Base-by-base conservation (phyloP, 2,888 invertebrate genomes). In the Stenolophus ochropezus region DNA sequence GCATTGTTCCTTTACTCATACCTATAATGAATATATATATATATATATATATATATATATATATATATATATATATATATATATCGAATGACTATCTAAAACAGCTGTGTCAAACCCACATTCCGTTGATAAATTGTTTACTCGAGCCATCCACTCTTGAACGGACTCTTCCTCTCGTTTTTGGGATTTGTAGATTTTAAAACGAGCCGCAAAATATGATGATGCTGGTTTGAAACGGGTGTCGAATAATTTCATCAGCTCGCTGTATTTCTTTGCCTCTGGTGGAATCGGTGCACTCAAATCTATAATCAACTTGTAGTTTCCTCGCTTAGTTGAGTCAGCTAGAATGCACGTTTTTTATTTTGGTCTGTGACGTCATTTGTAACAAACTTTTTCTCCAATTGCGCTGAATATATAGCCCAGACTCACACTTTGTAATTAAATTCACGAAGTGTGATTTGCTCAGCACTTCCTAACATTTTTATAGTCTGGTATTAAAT, bases 1-100 rank as follows among this genome's bases (percentile, higher is more conserved):
- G 21, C 33, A 27, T 71, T 23, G 71, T 6, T n/a, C 71, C 27
- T 27, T 21, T 20, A 18, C 27, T 16, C 71, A 71, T 8, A 21
- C 71, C 58, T 20, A 58, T n/a, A 25, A 58, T 25, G 18, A 58
- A 58, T 8, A 21, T 58, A 20, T n/a, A n/a, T n/a, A n/a, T n/a
- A n/a, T n/a, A n/a, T n/a, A n/a, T n/a, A n/a, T n/a, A n/a, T n/a
- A n/a, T n/a, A n/a, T n/a, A n/a, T n/a, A n/a, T n/a, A n/a, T n/a
- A n/a, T n/a, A n/a, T n/a, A n/a, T n/a, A n/a, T n/a, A n/a, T n/a
- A n/a, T n/a, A n/a, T n/a, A n/a, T n/a, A n/a, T n/a, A n/a, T 58
- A 16, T n/a, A 8, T 8, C n/a, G n/a, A n/a, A 49, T n/a, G n/a
- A 0, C n/a, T 49, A 14, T 49, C 49, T 1, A 49, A 14, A 8